A percentile compares a stretch with the other conserved stretches of the same genome.
These are phyloP conservation scores for Panthera uncia DNA, from an alignment of 2,113 vertebrate genomes.

Conservation along the genomic window DNA sequence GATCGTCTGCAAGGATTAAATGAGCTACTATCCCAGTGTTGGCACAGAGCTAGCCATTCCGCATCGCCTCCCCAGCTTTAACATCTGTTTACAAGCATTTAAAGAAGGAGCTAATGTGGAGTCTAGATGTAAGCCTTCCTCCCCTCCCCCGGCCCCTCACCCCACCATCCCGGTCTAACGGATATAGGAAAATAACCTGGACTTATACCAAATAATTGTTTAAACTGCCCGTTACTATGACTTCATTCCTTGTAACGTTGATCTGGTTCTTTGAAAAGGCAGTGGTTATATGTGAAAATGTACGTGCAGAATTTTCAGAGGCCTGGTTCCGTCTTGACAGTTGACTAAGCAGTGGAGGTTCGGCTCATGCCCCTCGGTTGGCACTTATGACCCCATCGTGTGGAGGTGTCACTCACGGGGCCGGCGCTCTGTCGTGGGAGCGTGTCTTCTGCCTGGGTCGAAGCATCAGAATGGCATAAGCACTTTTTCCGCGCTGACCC, in stretches of 20 bases:
- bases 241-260: not conserved
- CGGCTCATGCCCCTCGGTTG: not conserved
- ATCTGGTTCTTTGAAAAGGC: slow-evolving; percentile 6
- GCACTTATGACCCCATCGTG: not conserved
- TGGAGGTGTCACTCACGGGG: not conserved
- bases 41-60: not conserved
- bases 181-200: not conserved
- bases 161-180: not conserved
- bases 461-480: not conserved
- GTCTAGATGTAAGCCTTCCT: not conserved
- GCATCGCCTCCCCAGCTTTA: not conserved
- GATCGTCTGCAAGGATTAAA: not conserved
- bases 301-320: not conserved
- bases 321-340: not conserved
- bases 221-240: not conserved
- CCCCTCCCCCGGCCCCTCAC: not conserved
- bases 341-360: not conserved
- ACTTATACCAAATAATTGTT: slow-evolving; percentile 24
- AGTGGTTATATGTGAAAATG: not conserved
- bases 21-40: not conserved
- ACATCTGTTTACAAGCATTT: not conserved
- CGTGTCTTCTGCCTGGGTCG: slow-evolving; percentile 3
- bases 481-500: slow-evolving; percentile 27
- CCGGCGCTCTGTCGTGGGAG: not conserved
- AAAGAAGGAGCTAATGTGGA: not conserved